Evolutionary conservation across 2,113 vertebrate species (phyloP).

Genomic region (Ciconia stormi): DNA sequence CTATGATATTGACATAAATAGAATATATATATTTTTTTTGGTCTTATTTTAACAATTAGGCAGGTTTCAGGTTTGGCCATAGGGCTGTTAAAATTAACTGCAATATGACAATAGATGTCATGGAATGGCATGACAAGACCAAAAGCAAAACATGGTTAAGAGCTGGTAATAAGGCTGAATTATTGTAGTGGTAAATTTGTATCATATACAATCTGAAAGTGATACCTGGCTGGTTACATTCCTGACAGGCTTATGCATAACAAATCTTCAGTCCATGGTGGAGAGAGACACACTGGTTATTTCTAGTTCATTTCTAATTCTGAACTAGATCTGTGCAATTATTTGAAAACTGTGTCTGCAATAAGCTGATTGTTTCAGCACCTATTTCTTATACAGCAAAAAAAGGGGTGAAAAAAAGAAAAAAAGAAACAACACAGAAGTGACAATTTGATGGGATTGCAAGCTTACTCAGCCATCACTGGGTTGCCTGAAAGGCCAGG

Average conservation of each 20-base stretch:
- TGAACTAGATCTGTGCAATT: not conserved
- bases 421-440: not conserved
- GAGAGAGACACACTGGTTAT: not conserved
- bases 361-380: not conserved
- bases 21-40: not conserved
- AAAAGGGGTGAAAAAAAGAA: not conserved
- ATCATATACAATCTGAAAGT: not conserved
- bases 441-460: not conserved
- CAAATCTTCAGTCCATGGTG: not conserved
- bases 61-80: not conserved
- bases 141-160: not conserved
- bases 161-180: not conserved
- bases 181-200: not conserved
- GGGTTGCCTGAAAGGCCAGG: constrained; percentile 60
- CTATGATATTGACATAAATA: not conserved
- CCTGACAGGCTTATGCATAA: not conserved
- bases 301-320: not conserved
- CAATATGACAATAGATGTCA: not conserved
- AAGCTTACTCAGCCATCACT: constrained; percentile 25
- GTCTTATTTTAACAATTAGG: not conserved
- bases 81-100: not conserved
- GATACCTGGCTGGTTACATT: not conserved
- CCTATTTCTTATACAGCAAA: not conserved
- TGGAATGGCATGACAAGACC: not conserved
- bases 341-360: not conserved